phyloP scores from a whole-genome alignment of 2,113 vertebrate genomes.

The Phyllostomus discolor region DNA sequence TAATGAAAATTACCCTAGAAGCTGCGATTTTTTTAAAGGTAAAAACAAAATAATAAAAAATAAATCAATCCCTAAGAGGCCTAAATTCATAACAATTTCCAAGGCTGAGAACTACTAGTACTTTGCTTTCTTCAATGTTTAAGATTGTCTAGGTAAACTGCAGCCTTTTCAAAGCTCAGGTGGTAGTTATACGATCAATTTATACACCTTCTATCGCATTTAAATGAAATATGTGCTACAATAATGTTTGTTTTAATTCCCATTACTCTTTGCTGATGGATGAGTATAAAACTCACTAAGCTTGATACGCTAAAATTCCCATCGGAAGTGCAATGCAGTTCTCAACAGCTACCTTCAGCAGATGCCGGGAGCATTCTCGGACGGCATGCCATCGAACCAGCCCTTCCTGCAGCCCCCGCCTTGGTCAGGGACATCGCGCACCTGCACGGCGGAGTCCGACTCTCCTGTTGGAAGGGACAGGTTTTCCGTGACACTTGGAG shows the following conservation, averaged over 20 bases:
- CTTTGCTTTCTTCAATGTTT: slow-evolving; percentile 37
- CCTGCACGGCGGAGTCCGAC: slow-evolving; percentile 40
- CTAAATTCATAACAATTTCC: not conserved
- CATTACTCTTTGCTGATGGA: not conserved
- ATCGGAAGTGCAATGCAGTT: slow-evolving; percentile 40
- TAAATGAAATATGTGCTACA: slow-evolving; percentile 26
- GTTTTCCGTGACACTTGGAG: slow-evolving; percentile 55
- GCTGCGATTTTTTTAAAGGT: not conserved
- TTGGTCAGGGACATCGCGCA: slow-evolving; percentile 47
- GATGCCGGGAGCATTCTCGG: slow-evolving; percentile 41
- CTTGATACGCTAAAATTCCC: slow-evolving; percentile 4
- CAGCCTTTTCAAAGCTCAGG: slow-evolving; percentile 30
- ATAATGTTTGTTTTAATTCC: slow-evolving; percentile 26
- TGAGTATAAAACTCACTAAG: slow-evolving; percentile 31
- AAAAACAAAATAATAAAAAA: slow-evolving; percentile 22
- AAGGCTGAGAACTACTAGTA: slow-evolving; percentile 10
- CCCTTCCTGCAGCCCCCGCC: not conserved
- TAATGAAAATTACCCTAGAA: not conserved
- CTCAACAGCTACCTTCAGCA: slow-evolving; percentile 45
- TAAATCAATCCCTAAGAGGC: not conserved
- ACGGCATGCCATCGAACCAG: not conserved
- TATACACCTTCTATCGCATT: not conserved
- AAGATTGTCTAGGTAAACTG: slow-evolving; percentile 34
- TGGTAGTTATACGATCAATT: slow-evolving; percentile 5
- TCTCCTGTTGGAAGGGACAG: slow-evolving; percentile 32